Percentiles rank a stretch among this genome's conserved stretches.
These are phyloP conservation scores for Alsophila aescularia DNA, from an alignment of 2,888 invertebrate genomes.

Conservation along the genomic window DNA sequence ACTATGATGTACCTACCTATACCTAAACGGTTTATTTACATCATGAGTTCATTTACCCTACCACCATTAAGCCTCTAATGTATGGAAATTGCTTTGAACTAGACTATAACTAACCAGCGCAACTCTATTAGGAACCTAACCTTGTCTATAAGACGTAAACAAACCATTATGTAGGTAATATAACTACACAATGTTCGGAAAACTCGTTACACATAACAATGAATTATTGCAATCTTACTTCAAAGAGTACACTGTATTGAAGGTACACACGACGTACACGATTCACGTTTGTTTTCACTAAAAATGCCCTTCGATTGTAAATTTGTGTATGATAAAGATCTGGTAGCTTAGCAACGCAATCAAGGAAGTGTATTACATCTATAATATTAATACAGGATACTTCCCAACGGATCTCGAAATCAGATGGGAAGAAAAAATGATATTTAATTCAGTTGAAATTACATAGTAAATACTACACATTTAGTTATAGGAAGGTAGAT, in stretches of 20 bases:
- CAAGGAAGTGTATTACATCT: constrained; percentile 40
- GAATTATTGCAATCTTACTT: constrained; percentile 11
- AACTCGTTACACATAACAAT: background rate
- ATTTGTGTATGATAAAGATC: constrained; percentile 48
- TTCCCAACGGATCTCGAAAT: too few relatives aligned
- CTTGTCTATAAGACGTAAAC: constrained; percentile 52
- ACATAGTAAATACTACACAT: too few relatives aligned
- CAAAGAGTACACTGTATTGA: background rate
- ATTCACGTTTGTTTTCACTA: constrained; percentile 39
- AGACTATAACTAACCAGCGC: constrained; percentile 6
- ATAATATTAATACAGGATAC: too few relatives aligned
- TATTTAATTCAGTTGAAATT: too few relatives aligned
- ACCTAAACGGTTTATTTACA: too few relatives aligned
- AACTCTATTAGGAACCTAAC: constrained; percentile 33
- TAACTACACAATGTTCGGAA: constrained; percentile 36
- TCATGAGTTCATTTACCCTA: constrained; percentile 49
- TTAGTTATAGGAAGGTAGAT: too few relatives aligned
- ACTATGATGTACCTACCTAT: too few relatives aligned
- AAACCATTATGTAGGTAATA: constrained; percentile 38
- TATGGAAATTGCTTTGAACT: constrained; percentile 41
- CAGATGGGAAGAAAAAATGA: too few relatives aligned
- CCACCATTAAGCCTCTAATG: constrained; percentile 38
- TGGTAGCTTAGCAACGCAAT: constrained; percentile 74
- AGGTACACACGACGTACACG: constrained; percentile 35
- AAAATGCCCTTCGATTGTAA: constrained; percentile 35